Evolutionary conservation across 2,888 invertebrate genomes (phyloP), one percentile per base, ranked within the genome.

Genomic region (Netelia inedita): DNA sequence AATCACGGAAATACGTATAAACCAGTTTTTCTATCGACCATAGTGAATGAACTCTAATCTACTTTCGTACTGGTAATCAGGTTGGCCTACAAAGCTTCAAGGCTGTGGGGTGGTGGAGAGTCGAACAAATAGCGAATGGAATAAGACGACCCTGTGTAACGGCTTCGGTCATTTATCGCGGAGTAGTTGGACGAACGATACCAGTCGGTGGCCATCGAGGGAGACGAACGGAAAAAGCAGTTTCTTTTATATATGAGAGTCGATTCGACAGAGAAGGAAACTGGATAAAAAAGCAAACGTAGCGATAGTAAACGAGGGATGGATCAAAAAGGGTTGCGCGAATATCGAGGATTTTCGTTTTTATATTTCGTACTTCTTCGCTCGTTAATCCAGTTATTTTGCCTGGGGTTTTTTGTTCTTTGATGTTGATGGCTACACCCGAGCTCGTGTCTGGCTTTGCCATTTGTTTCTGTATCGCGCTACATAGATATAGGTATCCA

Each of bases 1-100:
- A 83, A 79, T 79, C 57, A 75, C 74, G 79, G 79, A 83, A 83
- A 74, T 75, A 71, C 71, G 79, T 74, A 69, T 75, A 69, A 83
- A 83, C 65, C 65, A 35, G 63, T 79, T 74, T 74, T 69, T 16
- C 55, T 69, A 43, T 68, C 35, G 73, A 19, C 69, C 57, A 55
- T 63, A 63, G 59, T 53, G 55, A 61, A 69, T 28, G 19, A 35
- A 73, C 72, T 55, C 63, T 83, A 83, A 83, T 79, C 41, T 11
- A 50, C 53, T 83, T 83, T 79, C 53, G 55, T 41, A 21, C 65
- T 55, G 69, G 65, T 79, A 83, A 83, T 65, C 79, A 74, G 21
- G 74, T 83, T 79, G 83, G 53, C 83, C 79, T 79, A 71, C 65
- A 79, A 79, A 79, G 65, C 23, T 28, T 83, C 83, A 71, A 74